Evolutionary conservation across 2,888 invertebrate genomes (phyloP), one percentile per base, ranked within the genome.

Genomic region (Odontocerum albicorne): DNA sequence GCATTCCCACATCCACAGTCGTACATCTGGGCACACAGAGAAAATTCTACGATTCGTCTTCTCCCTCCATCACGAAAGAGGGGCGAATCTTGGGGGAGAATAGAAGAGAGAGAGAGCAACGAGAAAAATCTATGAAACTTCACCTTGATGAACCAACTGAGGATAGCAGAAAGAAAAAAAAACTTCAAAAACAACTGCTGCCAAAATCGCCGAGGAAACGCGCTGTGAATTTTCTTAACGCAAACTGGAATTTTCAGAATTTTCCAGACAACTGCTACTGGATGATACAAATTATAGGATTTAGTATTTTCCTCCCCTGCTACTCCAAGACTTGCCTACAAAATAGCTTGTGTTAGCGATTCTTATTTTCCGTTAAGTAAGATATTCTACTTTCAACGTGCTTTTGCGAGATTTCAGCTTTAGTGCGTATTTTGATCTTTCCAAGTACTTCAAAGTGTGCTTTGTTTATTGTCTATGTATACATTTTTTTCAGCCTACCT

Each of bases 221-320:
- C 51, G 36, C 36, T 44, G 51, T 35, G 43, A 49, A 49, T 40
- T 49, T 49, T 40, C 39, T 49, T 49, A 49, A 49, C 49, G 49
- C 40, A 39, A 10, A 31, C 49, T 32, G 32, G 31, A 49, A 49
- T 49, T 31, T 49, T 36, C 40, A 17, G 49, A 49, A 49, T 47
- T 36, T 47, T 47, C 27, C 20, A 47, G 47, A 47, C 38, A 49
- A 49, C 40, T 40, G 32, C 40, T 39, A 49, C 36, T 40, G 39
- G 22, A 49, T 49, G 49, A 40, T 40, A 49, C 49, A 49, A 49
- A 49, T 49, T 49, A 49, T 36, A 32, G 49, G 40, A 32, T 49
- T 49, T 49, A 39, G 21, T 40, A 40, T 40, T 39, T 49, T 22
- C 19, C 35, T 17, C 40, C 19, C 8, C 20, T 13, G 27, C 42